Evolutionary conservation across 1,140 invertebrate species (phyloP), one percentile per base, ranked within the genome.

Genomic region (Solenopsis fugax): DNA sequence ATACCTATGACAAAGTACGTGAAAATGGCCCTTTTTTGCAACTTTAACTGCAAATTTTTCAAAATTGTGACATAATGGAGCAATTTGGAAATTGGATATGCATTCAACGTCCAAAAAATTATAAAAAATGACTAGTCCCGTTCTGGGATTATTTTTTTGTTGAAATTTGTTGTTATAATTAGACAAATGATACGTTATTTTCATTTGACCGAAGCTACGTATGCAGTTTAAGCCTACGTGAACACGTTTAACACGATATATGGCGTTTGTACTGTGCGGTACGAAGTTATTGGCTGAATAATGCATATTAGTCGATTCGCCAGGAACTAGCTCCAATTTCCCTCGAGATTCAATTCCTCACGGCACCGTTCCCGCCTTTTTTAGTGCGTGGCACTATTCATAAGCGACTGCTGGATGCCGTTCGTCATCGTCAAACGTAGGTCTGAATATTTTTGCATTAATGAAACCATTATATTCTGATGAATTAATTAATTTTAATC

Each of bases 231-330:
- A 71, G 65, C 78, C 52, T 71, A 81, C 4, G 37, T 34, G 58
- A 62, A 48, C n/a, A 24, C 56, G 12, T 50, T 64, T 76, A 76
- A 85, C 81, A 50, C 69, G n/a, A 64, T 85, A 41, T n/a, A 85
- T 76, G 21, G 41, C 54, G 56, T 76, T 85, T 64, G 77, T 48
- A 34, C 37, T 50, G 54, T 10, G 45, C 64, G 2, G 48, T 24
- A 72, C 72, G 78, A 85, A 87, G 64, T 81, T 87, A 87, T 87
- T 87, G 85, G 77, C 56, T 87, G 77, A 87, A 71, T 87, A 87
- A 82, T 81, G 77, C 85, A 81, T 87, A 86, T 86, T 86, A 87
- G 56, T 82, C 65, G 67, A 87, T 87, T 87, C 34, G 65, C 77
- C 45, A 62, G 67, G 37, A 87, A 85, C 84, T 67, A 85, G 60